Evolutionary conservation across 2,888 invertebrate genomes (phyloP), one percentile per base, ranked within the genome.

Genomic region (Eupithecia tripunctaria): DNA sequence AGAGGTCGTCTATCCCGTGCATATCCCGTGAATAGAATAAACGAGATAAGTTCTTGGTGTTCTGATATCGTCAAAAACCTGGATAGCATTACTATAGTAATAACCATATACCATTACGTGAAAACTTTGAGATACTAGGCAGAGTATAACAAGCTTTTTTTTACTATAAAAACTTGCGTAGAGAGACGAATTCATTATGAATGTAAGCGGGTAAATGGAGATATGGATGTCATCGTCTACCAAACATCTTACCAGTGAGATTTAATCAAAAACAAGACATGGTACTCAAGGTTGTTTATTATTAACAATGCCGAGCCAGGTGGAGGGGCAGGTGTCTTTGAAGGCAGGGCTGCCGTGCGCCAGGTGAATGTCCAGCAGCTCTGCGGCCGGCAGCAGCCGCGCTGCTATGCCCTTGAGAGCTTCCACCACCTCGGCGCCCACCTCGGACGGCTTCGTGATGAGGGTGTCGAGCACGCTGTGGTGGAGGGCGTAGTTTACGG

Each of bases 281-380:
- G 21, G 21, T 21, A n/a, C 0, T 56, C 25, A 63, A n/a, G 83
- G 79, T 72, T 85, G 82, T 88, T 92, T 92, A 88, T 90, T 91
- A 81, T 92, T 92, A 38, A 93, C 92, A 27, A 93, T 93, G 0
- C 90, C 91, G 0, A 93, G 83, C 93, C 93, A 93, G 0, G 91
- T 90, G 0, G 86, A 74, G 0, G 93, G 92, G 62, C 91, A 90
- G 65, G 88, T 86, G 77, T 93, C 92, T 71, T 90, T 91, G 76
- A 93, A 93, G 0, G 89, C 91, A 0, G 92, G 89, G 73, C 93
- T 93, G 76, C 86, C 88, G 81, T 93, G 90, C 0, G 91, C 88
- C 67, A 93, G 80, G 77, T 93, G 93, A 10, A 92, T 78, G 73
- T 93, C 93, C 71, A 93, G 78, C 5, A 93, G 83, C 21, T 93